Evolutionary conservation across 2,113 vertebrate genomes (phyloP).

Genomic region (Lichenostomus cassidix): DNA sequence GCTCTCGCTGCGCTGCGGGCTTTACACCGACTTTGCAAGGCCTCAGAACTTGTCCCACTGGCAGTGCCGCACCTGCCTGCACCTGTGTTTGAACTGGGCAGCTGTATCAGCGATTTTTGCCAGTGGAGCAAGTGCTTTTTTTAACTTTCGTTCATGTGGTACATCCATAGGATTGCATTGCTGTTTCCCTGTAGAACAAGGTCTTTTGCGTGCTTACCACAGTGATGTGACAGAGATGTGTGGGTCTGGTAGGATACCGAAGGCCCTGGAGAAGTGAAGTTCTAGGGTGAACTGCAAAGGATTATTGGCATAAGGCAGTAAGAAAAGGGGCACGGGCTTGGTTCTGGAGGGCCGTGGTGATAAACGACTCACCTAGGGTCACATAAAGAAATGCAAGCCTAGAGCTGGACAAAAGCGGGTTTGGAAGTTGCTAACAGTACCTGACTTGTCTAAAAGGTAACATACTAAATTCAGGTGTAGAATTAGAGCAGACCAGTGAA

Average conservation of each 20-base stretch:
- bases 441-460: background rate
- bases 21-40: rapidly evolving
- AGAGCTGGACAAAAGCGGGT: background rate
- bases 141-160: background rate
- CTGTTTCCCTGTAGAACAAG: background rate
- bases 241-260: no score
- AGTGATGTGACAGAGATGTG: rapidly evolving
- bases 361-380: rapidly evolving
- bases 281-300: rapidly evolving
- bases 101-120: background rate
- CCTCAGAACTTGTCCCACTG: rapidly evolving
- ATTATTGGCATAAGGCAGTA: background rate
- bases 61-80: rapidly evolving
- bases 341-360: background rate
- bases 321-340: background rate
- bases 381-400: background rate
- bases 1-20: rapidly evolving
- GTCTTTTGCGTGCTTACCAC: rapidly evolving
- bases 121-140: rapidly evolving
- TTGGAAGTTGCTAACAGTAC: background rate
- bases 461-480: background rate
- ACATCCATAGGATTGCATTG: rapidly evolving
- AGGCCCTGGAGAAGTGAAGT: background rate
- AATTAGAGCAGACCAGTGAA: background rate
- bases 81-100: rapidly evolving